Base-by-base conservation (phyloP, 2,888 invertebrate species). In the Pachliopta kotzebuea region DNA sequence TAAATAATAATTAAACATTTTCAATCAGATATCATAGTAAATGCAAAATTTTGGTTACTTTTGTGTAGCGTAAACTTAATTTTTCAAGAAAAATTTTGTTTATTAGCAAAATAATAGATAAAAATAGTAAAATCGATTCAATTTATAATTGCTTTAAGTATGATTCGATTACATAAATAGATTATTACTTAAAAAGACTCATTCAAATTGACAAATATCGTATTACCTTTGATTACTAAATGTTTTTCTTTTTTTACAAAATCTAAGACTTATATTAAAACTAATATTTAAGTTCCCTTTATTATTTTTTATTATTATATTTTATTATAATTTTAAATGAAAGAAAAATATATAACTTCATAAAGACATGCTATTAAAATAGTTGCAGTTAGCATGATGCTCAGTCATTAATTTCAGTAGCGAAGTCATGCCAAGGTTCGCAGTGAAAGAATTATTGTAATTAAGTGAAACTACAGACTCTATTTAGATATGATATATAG, bases 381-480 rank as follows among this genome's bases (percentile, higher is more conserved):
- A 42, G 23, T 26, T 60, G 55, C 55, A 58, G 31, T 42, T 62
- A 49, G 65, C 61, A 59, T 62, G 65, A 58, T 62, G 52, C 50
- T 37, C 20, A 53, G 26, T 59, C 58, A 59, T 62, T 62, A 62
- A 55, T 62, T 55, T 9, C 18, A 57, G 29, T 54, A 49, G 54
- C 49, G 26, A 29, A 63, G 21, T 29, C 24, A 42, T 56, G 50
- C 21, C 42, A 42, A 54, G 60, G 63, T 24, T 20, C 18, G 37
- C 7, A 49, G 24, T 24, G 55, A 59, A 56, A 60, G 55, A 50
- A 21, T 45, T 45, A 53, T 53, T 63, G 37, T 57, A 42, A 57
- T 63, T 45, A 49, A 18, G 17, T 37, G 37, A 52, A 29, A 62
- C 52, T 56, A 52, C 52, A 52, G 37, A 52, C 45, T 45, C n/a